phyloP scores from a whole-genome alignment of 2,888 invertebrate genomes.

The Erebia aethiops region DNA sequence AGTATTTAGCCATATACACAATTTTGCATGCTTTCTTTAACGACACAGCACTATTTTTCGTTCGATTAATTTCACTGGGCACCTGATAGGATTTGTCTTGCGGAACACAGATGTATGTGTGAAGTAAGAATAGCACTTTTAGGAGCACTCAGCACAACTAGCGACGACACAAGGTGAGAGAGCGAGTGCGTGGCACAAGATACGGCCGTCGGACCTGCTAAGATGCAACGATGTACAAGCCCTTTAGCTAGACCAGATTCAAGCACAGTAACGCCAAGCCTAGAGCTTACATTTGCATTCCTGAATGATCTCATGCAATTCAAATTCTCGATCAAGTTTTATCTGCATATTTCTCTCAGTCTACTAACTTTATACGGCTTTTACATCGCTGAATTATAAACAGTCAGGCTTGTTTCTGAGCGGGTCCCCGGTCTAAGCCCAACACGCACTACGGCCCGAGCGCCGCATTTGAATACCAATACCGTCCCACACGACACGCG shows the following conservation, averaged over 20 bases:
- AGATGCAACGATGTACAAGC: constrained; percentile 39
- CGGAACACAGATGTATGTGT: constrained; percentile 59
- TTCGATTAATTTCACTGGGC: constrained; percentile 79
- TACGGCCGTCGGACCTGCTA: constrained; percentile 37
- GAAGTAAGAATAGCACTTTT: constrained; percentile 70
- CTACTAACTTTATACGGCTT: constrained; percentile 27
- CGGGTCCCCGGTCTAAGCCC: constrained; percentile 50
- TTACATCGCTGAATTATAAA: constrained; percentile 29
- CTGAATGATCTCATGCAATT: constrained; percentile 26
- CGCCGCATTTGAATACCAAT: constrained; percentile 89
- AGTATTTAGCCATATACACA: constrained; percentile 83
- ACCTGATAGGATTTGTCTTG: constrained; percentile 74
- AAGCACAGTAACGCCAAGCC: neutral
- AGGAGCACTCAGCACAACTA: constrained; percentile 80
- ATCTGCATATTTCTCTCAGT: constrained; percentile 20
- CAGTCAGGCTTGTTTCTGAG: constrained; percentile 32
- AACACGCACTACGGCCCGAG: constrained; percentile 77
- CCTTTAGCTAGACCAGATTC: neutral
- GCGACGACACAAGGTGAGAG: constrained; percentile 82
- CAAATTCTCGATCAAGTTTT: constrained; percentile 18
- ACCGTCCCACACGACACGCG: constrained; percentile 83
- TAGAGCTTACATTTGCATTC: constrained; percentile 19
- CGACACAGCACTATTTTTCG: constrained; percentile 81
- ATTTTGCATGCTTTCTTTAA: constrained; percentile 83
- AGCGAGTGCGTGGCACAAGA: constrained; percentile 74